Conservation (phyloP, 2,888 invertebrate genomes). For the Imbricaverruca yamaguchii region DNA sequence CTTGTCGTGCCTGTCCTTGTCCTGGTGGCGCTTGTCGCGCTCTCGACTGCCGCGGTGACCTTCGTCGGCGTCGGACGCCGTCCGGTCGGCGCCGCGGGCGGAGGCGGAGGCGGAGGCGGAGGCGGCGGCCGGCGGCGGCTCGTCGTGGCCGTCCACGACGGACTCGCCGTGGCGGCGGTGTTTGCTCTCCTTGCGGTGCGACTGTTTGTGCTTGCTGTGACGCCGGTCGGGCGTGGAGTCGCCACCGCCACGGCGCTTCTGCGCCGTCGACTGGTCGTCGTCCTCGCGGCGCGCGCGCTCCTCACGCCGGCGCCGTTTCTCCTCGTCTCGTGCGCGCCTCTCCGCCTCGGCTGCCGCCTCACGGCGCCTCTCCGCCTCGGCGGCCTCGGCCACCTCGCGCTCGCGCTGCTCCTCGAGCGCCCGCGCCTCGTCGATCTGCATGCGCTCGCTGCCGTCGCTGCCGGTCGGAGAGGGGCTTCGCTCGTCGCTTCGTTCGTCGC, state of each 20-base stretch:
- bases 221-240: background rate
- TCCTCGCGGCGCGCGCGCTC: background rate
- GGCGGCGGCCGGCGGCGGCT: background rate
- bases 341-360: background rate
- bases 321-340: background rate
- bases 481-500: background rate
- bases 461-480: conserved; percentile 29
- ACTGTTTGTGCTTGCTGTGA: background rate
- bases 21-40: too few species aligned
- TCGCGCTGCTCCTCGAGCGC: background rate
- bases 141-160: background rate
- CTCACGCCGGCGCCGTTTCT: background rate
- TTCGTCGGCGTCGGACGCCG: background rate
- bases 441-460: conserved; percentile 24
- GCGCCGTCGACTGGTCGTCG: background rate
- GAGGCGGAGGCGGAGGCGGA: background rate
- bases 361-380: background rate
- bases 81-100: background rate
- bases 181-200: background rate
- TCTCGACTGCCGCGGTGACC: background rate
- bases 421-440: background rate
- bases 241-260: background rate
- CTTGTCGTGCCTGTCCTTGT: background rate
- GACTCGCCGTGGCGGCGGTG: background rate
- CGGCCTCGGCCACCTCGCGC: background rate